Evolutionary conservation across 2,888 invertebrate genomes (phyloP).

Genomic region (Ashinkailepas kermadecensis): DNA sequence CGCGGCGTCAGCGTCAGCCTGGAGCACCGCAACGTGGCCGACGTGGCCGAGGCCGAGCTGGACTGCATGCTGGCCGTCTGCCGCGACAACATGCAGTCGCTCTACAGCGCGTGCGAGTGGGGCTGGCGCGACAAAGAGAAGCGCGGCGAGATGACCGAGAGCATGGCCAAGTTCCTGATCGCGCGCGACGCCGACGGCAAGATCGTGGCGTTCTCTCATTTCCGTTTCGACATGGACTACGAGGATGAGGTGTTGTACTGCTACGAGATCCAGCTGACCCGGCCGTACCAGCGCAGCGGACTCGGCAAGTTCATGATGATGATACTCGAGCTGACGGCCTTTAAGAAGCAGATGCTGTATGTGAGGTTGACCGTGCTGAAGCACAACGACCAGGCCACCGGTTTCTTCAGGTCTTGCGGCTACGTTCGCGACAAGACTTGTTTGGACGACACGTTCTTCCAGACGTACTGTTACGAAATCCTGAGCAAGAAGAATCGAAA

Average conservation of each 20-base stretch:
- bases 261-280: slow-evolving; percentile 79
- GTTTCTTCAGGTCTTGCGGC: slow-evolving; percentile 62
- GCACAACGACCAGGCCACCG: slow-evolving; percentile 60
- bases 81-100: slow-evolving; percentile 66
- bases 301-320: slow-evolving; percentile 74
- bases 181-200: slow-evolving; percentile 48
- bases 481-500: slow-evolving; percentile 45
- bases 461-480: slow-evolving; percentile 54
- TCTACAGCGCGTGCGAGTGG: slow-evolving; percentile 56
- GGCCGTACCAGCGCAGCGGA: slow-evolving; percentile 62
- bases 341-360: slow-evolving; percentile 64
- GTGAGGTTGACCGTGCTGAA: slow-evolving; percentile 75
- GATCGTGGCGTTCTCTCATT: slow-evolving; percentile 67
- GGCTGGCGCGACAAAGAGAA: slow-evolving; percentile 71
- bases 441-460: slow-evolving; percentile 53
- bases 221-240: slow-evolving; percentile 73
- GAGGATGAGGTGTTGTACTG: slow-evolving; percentile 64
- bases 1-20: slow-evolving; percentile 41
- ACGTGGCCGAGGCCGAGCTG: slow-evolving; percentile 51
- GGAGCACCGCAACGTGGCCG: slow-evolving; percentile 46
- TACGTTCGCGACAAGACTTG: slow-evolving; percentile 60
- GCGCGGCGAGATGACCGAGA: slow-evolving; percentile 62
- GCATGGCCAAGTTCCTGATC: slow-evolving; percentile 64
- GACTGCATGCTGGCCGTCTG: slow-evolving; percentile 67
- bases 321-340: slow-evolving; percentile 66